A percentile compares a stretch with the other conserved stretches of the same genome.
phyloP scores from a whole-genome alignment of 1,140 invertebrate species.

The Phenacoccus solenopsis region DNA sequence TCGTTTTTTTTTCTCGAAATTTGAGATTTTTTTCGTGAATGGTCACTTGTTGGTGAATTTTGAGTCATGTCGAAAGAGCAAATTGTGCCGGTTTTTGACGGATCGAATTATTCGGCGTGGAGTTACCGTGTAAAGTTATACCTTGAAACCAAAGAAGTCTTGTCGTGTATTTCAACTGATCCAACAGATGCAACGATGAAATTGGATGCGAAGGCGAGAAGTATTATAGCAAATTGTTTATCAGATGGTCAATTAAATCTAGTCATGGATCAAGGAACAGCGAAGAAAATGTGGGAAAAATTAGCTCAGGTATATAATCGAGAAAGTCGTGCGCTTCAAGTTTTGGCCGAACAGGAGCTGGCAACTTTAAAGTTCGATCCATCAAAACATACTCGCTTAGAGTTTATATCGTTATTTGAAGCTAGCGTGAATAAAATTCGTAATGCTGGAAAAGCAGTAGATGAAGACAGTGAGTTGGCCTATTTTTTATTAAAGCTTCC shows the following conservation, averaged over 20 bases:
- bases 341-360: not conserved
- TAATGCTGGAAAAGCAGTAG: not conserved
- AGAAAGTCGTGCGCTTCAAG: not conserved
- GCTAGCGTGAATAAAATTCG: not conserved
- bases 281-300: conserved; percentile 27
- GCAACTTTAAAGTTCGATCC: too few relatives aligned
- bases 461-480: not conserved
- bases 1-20: too few relatives aligned
- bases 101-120: not conserved
- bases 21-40: too few relatives aligned
- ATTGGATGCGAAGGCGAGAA: conserved; percentile 26
- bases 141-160: conserved; percentile 27
- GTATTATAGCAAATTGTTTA: conserved; percentile 28
- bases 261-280: conserved; percentile 23
- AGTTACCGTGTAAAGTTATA: conserved; percentile 11
- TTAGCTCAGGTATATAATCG: not conserved
- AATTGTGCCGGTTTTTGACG: not conserved
- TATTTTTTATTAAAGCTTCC: not conserved
- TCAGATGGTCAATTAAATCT: conserved; percentile 28
- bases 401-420: not conserved
- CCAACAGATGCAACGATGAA: conserved; percentile 20
- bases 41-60: too few relatives aligned
- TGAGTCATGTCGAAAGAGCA: too few relatives aligned
- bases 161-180: conserved; percentile 20
- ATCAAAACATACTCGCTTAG: not conserved